Base-by-base conservation (phyloP, 2,888 invertebrate genomes). In the Caenorhabditis imperialis region DNA sequence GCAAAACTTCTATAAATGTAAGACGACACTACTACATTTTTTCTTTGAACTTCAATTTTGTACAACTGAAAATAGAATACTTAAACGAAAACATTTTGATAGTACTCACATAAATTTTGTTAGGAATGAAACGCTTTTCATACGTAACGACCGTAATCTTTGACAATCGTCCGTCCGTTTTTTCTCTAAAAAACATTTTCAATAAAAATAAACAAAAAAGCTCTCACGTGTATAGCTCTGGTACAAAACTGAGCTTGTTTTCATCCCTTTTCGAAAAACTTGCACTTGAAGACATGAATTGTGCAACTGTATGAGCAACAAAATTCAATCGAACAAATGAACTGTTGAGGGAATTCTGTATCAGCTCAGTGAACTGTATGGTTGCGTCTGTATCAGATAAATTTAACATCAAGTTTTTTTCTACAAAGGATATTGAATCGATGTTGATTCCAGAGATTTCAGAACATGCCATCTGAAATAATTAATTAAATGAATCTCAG, bases 281-380 rank as follows among this genome's bases (percentile, higher is more conserved):
- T 8, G 75, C 50, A 30, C 69, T 62, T 2, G 65, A 55, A 18
- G 74, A 63, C 62, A 77, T 65, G 35, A 77, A 65, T 33, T 81
- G 97, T 1, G 96, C 96, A 88, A 98, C 90, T 89, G 96, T 96
- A 90, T 99, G 99, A 53, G 98, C 91, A 90, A 99, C 97, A 90
- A 99, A 99, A 91, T 99, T 99, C 85, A 97, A 93, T 75, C 96
- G 96, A 0, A 97, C 96, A 33, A 83, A 86, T 12, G 75, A 38
- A 50, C 82, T 84, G 23, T 72, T 65, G 47, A 87, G 53, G 1
- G 77, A 80, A 35, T 72, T 69, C 55, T 81, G 55, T 88, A 99
- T 97, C 92, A 98, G 93, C 62, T 89, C 73, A 4, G 86, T 88
- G 72, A 88, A 88, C 35, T 81, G 77, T 7, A 77, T 95, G 2